Base-by-base conservation (phyloP, 2,888 invertebrate genomes). In the Ectemnius continuus region DNA sequence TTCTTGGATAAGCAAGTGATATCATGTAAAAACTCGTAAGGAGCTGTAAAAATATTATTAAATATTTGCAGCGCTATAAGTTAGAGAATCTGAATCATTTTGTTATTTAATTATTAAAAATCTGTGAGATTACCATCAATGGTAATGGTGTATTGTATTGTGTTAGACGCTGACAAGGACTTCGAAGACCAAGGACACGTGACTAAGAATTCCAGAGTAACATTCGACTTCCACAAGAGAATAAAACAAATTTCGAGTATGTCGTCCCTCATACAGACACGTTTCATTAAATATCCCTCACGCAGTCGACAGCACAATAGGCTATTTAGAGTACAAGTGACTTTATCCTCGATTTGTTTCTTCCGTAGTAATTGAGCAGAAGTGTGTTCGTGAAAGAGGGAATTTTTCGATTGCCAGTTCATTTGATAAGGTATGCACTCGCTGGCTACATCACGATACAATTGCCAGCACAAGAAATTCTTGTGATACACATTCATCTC, bases 11-110 rank as follows among this genome's bases (percentile, higher is more conserved):
- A 87, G 80, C 94, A 94, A 2, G 94, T 94, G 66, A 95, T 93
- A 85, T 96, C 96, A 85, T 95, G 95, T 45, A 96, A 91, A 90
- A 96, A 95, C 84, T 95, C 95, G 85, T 95, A 95, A 0, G 94
- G 93, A 45, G 94, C 94, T 92, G 84, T 90, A 90, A 69, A 26
- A 66, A 60, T 28, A 20, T 4, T 26, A 16, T 56, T 11, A 2
- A 59, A 60, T 48, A 45, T 64, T 46, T 26, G 13, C 47, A 16
- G n/a, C 13, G 8, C 47, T 11, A 13, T 5, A 64, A 56, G 20
- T 20, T 20, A 20, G 20, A 20, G 20, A 1, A 2, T 20, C 20
- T 20, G 26, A 52, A 45, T 16, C 20, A 28, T 45, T 60, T 48
- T 1, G 26, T 52, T 18, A n/a, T 45, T 20, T 36, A 58, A 11